Evolutionary conservation across 2,113 vertebrate species (phyloP).

Genomic region (Salvator merianae): DNA sequence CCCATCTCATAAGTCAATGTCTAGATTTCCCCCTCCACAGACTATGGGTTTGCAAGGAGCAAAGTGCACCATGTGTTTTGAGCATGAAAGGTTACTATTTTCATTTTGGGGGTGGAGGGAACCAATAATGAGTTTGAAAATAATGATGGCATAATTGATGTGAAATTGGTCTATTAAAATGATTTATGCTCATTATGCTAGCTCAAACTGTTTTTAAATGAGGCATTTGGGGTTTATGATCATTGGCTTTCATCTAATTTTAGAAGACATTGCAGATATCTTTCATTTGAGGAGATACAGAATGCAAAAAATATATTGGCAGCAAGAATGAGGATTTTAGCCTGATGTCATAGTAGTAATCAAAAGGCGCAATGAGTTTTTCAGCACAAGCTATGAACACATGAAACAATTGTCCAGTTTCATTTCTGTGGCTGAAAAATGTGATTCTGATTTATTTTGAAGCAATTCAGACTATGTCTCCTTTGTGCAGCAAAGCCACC

Average conservation of each 20-base stretch:
- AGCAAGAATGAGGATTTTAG: not conserved
- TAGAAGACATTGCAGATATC: constrained; percentile 55
- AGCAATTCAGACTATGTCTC: not conserved
- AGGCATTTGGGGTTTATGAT: constrained; percentile 44
- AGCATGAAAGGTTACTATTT: constrained; percentile 57
- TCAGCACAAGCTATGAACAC: not conserved
- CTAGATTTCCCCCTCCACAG: constrained; percentile 13
- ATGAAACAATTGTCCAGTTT: not conserved
- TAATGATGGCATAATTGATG: constrained; percentile 62
- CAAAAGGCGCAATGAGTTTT: not conserved
- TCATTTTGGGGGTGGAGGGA: constrained; percentile 55
- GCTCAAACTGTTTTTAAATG: constrained; percentile 66
- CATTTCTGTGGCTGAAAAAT: not conserved
- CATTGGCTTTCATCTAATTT: constrained; percentile 58
- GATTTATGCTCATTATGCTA: constrained; percentile 65
- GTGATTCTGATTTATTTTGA: not conserved
- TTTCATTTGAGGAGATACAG: constrained; percentile 46
- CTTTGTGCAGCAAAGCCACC: no score
- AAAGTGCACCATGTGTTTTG: not conserved
- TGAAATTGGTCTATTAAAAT: constrained; percentile 65
- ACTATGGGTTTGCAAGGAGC: not conserved
- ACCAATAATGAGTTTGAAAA: constrained; percentile 58
- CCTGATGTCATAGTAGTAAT: not conserved
- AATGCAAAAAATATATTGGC: constrained; percentile 17
- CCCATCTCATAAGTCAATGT: constrained; percentile 22